phyloP scores from a whole-genome alignment of 2,113 vertebrate genomes.

The Tetrao urogallus region DNA sequence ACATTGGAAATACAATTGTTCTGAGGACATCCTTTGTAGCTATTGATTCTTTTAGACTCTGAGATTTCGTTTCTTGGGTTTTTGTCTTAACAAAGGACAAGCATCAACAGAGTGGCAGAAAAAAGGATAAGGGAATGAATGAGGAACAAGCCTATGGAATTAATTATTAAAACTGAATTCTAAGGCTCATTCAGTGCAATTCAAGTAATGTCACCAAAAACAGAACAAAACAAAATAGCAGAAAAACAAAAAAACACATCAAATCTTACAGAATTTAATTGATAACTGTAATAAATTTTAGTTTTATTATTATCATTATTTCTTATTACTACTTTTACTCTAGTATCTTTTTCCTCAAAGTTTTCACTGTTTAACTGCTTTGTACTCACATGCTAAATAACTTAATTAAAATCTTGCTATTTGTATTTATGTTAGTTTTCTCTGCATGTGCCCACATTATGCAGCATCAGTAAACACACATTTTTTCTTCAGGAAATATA shows the following conservation, averaged over 20 bases:
- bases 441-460: neutral
- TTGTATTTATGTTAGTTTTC: neutral
- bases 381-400: neutral
- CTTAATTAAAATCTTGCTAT: neutral
- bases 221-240: neutral
- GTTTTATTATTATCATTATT: neutral
- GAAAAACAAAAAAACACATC: fast-evolving
- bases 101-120: neutral
- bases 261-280: neutral
- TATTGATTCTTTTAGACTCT: neutral
- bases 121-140: neutral
- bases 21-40: neutral
- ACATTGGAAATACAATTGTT: neutral
- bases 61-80: neutral
- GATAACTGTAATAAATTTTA: neutral
- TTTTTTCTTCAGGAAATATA: neutral
- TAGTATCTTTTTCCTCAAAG: neutral
- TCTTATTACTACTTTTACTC: neutral
- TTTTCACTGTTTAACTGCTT: neutral
- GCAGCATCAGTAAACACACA: neutral
- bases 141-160: neutral
- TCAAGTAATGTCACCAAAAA: neutral
- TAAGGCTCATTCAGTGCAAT: neutral
- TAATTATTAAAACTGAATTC: neutral
- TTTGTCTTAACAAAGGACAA: neutral